Evolutionary conservation across 2,888 invertebrate species (phyloP), one percentile per base, ranked within the genome.

Genomic region (Coecobrya sp.): DNA sequence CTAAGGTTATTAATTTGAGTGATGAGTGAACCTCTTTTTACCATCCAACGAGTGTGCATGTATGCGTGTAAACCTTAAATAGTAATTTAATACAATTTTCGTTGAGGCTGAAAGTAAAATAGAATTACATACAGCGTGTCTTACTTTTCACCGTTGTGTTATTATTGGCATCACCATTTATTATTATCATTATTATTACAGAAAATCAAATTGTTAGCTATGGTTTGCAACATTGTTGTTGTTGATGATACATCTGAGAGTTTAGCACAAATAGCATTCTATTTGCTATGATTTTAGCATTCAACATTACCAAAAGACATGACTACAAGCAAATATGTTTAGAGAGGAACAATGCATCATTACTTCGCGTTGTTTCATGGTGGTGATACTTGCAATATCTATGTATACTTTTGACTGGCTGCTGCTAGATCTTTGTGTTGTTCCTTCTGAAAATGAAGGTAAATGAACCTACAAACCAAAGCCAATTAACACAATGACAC

Each of bases 401-500:
- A 1, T 49, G 49, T 49, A 1, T 49, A 11, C 49, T 13, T 7
- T 49, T 49, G 49, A 36, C 36, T n/a, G 36, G 36, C n/a, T 22
- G 62, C 25, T 22, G 62, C 19, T 59, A 25, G 55, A 5, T 55
- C n/a, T 30, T 70, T 70, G 4, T 42, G 5, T 42, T 42, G 70
- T 42, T 19, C 19, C 36, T 85, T 25, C 45, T 85, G 52, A 86
- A 86, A 79, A 62, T 27, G 79, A 90, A 85, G 90, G 85, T 70
- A 86, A 90, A 85, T 85, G 90, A 90, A 90, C 90, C 86, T 79
- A 90, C 49, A 90, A 90, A 90, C 85, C 90, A 90, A 90, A 90
- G 73, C 90, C 90, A 90, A 90, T 90, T 90, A 90, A 90, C 90
- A 90, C 90, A 90, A 90, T 90, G 90, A 90, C 90, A 86, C 86